phyloP scores from a whole-genome alignment of 53 echinoderm and acorn worm genomes.

The Actinopyga echinites region DNA sequence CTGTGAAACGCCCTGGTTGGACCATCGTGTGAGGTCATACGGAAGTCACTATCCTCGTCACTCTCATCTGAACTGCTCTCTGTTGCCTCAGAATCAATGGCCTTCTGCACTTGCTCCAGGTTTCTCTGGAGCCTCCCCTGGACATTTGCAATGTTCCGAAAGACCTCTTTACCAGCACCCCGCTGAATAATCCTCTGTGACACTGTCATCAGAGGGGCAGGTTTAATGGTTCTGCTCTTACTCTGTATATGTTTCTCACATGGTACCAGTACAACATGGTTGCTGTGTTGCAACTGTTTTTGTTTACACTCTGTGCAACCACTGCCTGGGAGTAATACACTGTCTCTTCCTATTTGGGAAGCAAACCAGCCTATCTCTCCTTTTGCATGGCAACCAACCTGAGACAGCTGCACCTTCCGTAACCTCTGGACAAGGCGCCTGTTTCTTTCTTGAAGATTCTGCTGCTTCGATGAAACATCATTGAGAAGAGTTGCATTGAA shows the following conservation, averaged over 20 bases:
- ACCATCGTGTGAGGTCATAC: slow-evolving; percentile 55
- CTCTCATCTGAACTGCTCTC: slow-evolving; percentile 97
- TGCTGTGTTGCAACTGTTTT: slow-evolving; percentile 22
- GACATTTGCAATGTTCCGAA: slow-evolving; percentile 60
- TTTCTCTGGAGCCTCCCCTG: slow-evolving; percentile 57
- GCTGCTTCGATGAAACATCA: background rate
- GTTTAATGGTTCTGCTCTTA: slow-evolving; percentile 8
- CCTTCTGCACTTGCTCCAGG: slow-evolving; percentile 71
- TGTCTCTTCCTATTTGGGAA: slow-evolving; percentile 24
- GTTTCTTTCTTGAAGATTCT: background rate
- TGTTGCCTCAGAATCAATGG: slow-evolving; percentile 89
- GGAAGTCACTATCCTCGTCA: slow-evolving; percentile 80
- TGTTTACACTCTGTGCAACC: slow-evolving; percentile 54
- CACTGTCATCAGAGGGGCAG: slow-evolving; percentile 1
- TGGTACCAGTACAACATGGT: slow-evolving; percentile 12
- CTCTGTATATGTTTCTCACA: slow-evolving; percentile 38
- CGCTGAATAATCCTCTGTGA: slow-evolving; percentile 40
- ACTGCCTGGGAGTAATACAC: background rate
- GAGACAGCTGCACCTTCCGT: slow-evolving; percentile 29
- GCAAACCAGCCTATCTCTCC: slow-evolving; percentile 25
- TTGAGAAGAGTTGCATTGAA: background rate
- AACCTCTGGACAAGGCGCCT: slow-evolving; percentile 7
- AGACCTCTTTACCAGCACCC: slow-evolving; percentile 63
- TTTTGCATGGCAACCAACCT: slow-evolving; percentile 8
- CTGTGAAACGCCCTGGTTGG: slow-evolving; percentile 48